Percentiles rank a stretch among this genome's conserved stretches.
These are phyloP conservation scores for Coreius guichenoti DNA, from an alignment of 2,797 vertebrate species.

Conservation along the genomic window DNA sequence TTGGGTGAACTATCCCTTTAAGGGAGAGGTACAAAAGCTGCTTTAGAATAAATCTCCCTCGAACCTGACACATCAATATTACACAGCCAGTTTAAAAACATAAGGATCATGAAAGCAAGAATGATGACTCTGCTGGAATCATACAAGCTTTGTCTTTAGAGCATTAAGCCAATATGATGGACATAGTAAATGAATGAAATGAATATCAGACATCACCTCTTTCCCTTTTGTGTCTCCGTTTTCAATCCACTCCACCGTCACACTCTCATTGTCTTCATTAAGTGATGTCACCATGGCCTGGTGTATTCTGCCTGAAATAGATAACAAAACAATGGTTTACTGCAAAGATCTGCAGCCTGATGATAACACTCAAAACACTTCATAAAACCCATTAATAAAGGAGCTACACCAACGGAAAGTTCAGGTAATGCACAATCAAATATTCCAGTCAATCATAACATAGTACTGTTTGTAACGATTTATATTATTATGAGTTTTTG, in stretches of 20 bases:
- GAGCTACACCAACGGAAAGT: too few relatives aligned
- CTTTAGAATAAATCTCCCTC: conserved; percentile 32
- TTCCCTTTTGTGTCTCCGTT: conserved; percentile 99
- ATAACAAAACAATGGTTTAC: background rate
- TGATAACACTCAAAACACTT: background rate
- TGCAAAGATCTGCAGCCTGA: background rate
- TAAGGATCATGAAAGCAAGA: background rate
- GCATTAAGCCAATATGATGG: background rate
- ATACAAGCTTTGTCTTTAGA: background rate
- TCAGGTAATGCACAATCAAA: too few relatives aligned
- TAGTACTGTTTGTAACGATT: too few relatives aligned
- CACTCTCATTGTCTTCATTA: conserved; percentile 95
- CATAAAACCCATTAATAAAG: background rate
- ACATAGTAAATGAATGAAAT: background rate
- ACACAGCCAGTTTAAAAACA: background rate
- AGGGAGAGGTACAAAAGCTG: conserved; percentile 18
- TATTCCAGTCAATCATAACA: too few relatives aligned
- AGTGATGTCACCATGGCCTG: conserved; percentile 98
- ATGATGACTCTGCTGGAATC: background rate
- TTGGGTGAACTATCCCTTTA: background rate
- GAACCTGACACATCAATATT: conserved; percentile 20
- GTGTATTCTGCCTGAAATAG: conserved; percentile 89
- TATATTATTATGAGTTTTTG: too few relatives aligned
- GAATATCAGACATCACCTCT: conserved; percentile 80
- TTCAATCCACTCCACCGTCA: conserved; percentile 99